These are phyloP conservation scores for Ophioderma brevispina DNA, from an alignment of 35 echinoderm and acorn worm genomes.

Conservation along the genomic window DNA sequence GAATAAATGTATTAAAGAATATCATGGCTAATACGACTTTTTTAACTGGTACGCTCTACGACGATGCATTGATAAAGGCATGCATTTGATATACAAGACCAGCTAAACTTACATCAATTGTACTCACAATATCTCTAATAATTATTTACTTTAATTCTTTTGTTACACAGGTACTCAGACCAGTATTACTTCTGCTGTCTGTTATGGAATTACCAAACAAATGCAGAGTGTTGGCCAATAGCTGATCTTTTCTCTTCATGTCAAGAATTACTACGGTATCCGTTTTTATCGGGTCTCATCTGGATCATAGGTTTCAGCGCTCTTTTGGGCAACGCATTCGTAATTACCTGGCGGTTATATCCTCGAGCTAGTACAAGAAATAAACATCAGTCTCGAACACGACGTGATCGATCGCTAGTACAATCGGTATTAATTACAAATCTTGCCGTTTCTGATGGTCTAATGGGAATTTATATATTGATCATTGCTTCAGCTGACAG, in stretches of 20 bases:
- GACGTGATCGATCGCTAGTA: background rate
- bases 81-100: no score
- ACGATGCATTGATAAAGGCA: no score
- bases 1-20: no score
- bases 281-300: constrained; percentile 14
- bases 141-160: no score
- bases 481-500: constrained; percentile 1
- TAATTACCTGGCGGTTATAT: background rate
- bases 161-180: constrained; percentile 31
- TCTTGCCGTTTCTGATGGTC: constrained; percentile 1
- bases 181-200: constrained; percentile 53
- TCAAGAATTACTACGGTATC: constrained; percentile 38
- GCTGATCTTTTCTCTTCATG: constrained; percentile 63
- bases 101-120: no score
- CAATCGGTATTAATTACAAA: background rate
- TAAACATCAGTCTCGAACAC: no score
- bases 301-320: constrained; percentile 61
- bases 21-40: no score
- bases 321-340: constrained; percentile 40
- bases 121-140: no score
- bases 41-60: no score
- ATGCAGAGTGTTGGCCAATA: background rate
- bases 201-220: background rate
- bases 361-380: background rate
- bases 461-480: constrained; percentile 15